Evolutionary conservation across 2,113 vertebrate species (phyloP).

Genomic region (Gobio gobio): DNA sequence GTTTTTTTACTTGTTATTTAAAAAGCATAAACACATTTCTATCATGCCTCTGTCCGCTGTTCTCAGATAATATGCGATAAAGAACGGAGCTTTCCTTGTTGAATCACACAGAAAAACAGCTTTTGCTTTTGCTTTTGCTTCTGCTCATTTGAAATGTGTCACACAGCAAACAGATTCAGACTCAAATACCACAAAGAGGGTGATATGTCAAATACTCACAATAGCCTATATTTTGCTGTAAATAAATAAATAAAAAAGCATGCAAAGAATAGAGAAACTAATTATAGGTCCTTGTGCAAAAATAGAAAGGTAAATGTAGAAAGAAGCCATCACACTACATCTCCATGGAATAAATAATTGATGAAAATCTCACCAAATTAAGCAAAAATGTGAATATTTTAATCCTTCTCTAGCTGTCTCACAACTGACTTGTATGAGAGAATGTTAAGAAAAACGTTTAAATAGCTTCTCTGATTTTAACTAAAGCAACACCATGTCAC

Average conservation of each 20-base stretch:
- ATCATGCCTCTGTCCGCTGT: neutral
- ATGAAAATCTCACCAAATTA: neutral
- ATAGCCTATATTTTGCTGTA: neutral
- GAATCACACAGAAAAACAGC: neutral
- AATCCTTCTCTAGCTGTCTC: neutral
- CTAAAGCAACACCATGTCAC: neutral
- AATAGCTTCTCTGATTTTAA: neutral
- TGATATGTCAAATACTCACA: neutral
- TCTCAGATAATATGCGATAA: too few relatives aligned
- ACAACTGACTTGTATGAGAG: neutral
- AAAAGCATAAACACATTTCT: neutral
- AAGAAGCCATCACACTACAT: neutral
- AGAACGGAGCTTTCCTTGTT: neutral
- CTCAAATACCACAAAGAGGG: neutral
- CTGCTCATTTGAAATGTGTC: neutral
- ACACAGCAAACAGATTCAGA: neutral
- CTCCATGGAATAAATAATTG: neutral
- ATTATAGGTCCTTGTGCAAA: neutral
- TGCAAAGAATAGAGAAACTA: neutral
- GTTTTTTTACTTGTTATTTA: neutral
- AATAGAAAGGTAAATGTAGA: slow-evolving; percentile 1
- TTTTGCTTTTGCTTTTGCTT: neutral
- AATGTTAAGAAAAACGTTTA: neutral
- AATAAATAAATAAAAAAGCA: neutral
- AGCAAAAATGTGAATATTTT: neutral